phyloP scores from a whole-genome alignment of 2,113 vertebrate genomes.

The Spizaetus ornatus region DNA sequence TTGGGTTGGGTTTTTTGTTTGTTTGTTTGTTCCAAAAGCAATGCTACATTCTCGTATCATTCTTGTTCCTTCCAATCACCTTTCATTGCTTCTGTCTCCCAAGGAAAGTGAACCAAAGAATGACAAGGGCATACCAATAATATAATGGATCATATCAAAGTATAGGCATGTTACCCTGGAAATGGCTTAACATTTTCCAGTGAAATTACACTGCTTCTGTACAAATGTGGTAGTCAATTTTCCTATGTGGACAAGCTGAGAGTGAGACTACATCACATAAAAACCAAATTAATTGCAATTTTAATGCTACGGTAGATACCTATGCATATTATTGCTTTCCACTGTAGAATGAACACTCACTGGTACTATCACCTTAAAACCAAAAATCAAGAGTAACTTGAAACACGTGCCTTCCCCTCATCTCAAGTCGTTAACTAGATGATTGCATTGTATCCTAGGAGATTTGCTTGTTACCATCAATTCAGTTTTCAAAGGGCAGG shows the following conservation, averaged over 20 bases:
- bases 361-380: not conserved
- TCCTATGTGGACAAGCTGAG: not conserved
- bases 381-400: not conserved
- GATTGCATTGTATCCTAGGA: not conserved
- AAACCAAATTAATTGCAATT: not conserved
- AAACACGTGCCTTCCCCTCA: not conserved
- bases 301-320: not conserved
- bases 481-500: not conserved
- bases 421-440: not conserved
- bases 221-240: not conserved
- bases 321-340: not conserved
- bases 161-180: not conserved
- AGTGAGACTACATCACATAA: not conserved
- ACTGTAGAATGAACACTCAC: not conserved
- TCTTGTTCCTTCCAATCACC: not conserved
- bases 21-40: not conserved
- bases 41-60: accelerated
- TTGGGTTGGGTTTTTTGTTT: not conserved
- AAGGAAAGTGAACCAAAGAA: not conserved
- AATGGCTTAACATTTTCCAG: not conserved
- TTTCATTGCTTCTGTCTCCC: not conserved
- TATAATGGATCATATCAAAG: accelerated
- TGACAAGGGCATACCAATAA: no score
- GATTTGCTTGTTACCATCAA: not conserved
- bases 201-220: not conserved